Evolutionary conservation across 2,797 vertebrate genomes (phyloP).

Genomic region (Cottoperca gobio): DNA sequence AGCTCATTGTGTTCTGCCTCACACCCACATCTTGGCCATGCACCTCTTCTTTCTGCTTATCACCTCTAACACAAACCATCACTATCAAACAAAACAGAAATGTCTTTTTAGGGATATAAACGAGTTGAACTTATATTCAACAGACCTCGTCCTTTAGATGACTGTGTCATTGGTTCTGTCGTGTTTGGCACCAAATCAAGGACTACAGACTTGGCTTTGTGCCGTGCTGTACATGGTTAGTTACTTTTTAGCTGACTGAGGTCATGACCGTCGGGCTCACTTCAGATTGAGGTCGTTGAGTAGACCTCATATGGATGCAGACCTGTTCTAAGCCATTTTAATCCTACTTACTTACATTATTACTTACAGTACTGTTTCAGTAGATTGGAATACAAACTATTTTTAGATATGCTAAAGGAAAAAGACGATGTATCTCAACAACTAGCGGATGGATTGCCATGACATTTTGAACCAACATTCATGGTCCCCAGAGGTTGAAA

Average conservation of each 20-base stretch:
- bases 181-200: conserved; percentile 46
- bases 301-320: not conserved
- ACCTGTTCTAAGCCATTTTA: not conserved
- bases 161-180: conserved; percentile 51
- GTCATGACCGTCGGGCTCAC: conserved; percentile 21
- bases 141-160: conserved; percentile 19
- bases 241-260: conserved; percentile 51
- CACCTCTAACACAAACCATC: conserved; percentile 4
- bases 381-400: not conserved
- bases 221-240: conserved; percentile 20
- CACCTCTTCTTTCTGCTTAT: not conserved
- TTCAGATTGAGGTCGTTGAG: conserved; percentile 9
- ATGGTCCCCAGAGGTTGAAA: not conserved
- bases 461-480: not conserved
- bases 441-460: not conserved
- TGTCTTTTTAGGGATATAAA: conserved; percentile 8
- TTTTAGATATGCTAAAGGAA: no score
- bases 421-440: not conserved
- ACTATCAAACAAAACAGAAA: conserved; percentile 32
- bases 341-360: not conserved
- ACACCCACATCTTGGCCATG: conserved; percentile 10
- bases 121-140: conserved; percentile 6
- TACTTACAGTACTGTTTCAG: not conserved
- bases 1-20: conserved; percentile 9
- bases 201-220: conserved; percentile 35